A percentile compares a stretch with the other conserved stretches of the same genome.
These are phyloP conservation scores for Lasioglossum leucozonium DNA, from an alignment of 2,888 invertebrate genomes.

Conservation along the genomic window DNA sequence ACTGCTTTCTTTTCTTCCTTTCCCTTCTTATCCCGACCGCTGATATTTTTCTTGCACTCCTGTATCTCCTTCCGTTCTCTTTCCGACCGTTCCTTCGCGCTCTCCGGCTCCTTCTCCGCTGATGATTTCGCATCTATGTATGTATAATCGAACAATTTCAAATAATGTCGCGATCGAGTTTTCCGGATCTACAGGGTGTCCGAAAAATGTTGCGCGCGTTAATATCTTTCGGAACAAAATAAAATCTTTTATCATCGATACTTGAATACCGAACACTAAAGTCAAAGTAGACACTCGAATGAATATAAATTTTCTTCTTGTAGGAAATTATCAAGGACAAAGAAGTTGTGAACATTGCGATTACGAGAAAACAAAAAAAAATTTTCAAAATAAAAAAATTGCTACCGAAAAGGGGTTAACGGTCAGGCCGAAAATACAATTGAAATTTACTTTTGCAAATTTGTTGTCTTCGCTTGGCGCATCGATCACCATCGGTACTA, in stretches of 20 bases:
- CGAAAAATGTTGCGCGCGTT: no score
- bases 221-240: no score
- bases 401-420: background rate
- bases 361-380: background rate
- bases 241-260: no score
- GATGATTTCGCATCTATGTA: background rate
- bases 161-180: background rate
- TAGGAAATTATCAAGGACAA: no score
- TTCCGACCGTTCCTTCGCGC: constrained; percentile 5
- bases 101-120: constrained; percentile 29
- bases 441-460: constrained; percentile 27
- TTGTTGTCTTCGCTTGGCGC: background rate
- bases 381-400: background rate
- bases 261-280: no score
- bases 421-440: background rate
- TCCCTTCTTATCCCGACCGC: background rate
- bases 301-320: no score
- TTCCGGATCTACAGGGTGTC: background rate
- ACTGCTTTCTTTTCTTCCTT: background rate
- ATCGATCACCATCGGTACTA: background rate
- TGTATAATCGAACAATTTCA: background rate
- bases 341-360: background rate
- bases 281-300: no score
- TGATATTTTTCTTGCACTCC: constrained; percentile 52
- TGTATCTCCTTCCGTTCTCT: constrained; percentile 58